Conservation (phyloP, 2,797 vertebrate species). For the Danio aesculapii region DNA sequence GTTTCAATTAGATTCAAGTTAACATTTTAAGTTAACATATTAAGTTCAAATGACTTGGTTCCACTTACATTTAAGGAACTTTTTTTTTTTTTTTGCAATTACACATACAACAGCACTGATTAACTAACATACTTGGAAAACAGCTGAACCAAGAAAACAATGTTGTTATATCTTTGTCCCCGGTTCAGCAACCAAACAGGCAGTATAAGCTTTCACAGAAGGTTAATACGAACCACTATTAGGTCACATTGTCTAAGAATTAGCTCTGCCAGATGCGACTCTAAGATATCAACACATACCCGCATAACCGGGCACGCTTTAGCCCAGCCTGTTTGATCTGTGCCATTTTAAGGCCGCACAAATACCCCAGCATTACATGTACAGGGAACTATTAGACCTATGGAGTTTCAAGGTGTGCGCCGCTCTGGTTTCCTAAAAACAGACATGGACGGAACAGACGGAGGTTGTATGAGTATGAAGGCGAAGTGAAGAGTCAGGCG, state of each 20-base stretch:
- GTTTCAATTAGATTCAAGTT: neutral
- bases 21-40: too few relatives aligned
- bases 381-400: constrained; percentile 28
- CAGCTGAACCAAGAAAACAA: too few relatives aligned
- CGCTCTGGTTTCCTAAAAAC: constrained; percentile 19
- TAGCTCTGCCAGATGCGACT: constrained; percentile 21
- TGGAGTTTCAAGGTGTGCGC: constrained; percentile 7
- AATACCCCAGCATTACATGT: constrained; percentile 68
- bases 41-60: too few relatives aligned
- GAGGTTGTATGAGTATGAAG: constrained; percentile 3
- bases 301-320: constrained; percentile 55
- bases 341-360: constrained; percentile 70
- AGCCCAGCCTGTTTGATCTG: constrained; percentile 66
- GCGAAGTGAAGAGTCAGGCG: neutral
- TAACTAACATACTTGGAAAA: neutral
- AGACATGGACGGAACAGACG: constrained; percentile 39
- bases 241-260: constrained; percentile 39
- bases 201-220: neutral
- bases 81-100: neutral
- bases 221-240: neutral
- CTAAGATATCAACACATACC: constrained; percentile 36
- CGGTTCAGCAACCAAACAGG: neutral
- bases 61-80: too few relatives aligned
- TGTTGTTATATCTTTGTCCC: neutral
- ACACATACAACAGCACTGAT: neutral